Evolutionary conservation across 1,140 invertebrate species (phyloP), one percentile per base, ranked within the genome.

Genomic region (Brachionus paranguensis): DNA sequence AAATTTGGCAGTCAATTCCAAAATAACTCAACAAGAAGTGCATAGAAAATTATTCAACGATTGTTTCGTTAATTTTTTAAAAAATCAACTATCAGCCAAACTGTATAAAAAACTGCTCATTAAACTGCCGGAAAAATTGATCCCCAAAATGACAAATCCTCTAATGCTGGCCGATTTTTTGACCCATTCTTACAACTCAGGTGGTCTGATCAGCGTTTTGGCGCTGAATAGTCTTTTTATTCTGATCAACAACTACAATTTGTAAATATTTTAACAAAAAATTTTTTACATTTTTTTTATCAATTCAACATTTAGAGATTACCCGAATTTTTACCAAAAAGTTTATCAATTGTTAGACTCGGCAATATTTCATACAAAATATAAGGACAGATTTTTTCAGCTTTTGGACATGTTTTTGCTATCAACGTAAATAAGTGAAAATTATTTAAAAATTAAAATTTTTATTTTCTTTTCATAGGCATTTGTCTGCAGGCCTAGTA

Each of bases 321-420:
- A 97, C 89, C 96, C 96, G 3, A 93, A 97, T 89, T 95, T 99
- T 87, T 99, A 96, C 88, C 92, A 92, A 74, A 96, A 97, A 87
- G 90, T 99, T 4, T 99, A 99, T 90, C 93, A 93, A 1, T 93
- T 99, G 92, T 94, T 97, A 86, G 93, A 94, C 86, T 94, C 94
- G 0, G 93, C 93, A 85, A 93, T 98, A 85, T 95, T 98, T 87
- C 93, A 94, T 87, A 95, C 93, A 11, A 95, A 95, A 87, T 96
- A 95, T 88, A 94, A 95, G 88, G 92, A 93, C 1, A 91, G 95
- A 78, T 90, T 91, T 85, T 94, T 97, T 88, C 94, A 95, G 87
- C 91, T 97, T 27, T 91, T 94, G 0, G 94, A 97, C 88, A 91
- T 96, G 50, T 98, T 98, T 88, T 90, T 99, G 1, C 93, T 93